These are phyloP conservation scores for Tribolium freemani DNA, from an alignment of 2,888 invertebrate genomes.

Conservation along the genomic window DNA sequence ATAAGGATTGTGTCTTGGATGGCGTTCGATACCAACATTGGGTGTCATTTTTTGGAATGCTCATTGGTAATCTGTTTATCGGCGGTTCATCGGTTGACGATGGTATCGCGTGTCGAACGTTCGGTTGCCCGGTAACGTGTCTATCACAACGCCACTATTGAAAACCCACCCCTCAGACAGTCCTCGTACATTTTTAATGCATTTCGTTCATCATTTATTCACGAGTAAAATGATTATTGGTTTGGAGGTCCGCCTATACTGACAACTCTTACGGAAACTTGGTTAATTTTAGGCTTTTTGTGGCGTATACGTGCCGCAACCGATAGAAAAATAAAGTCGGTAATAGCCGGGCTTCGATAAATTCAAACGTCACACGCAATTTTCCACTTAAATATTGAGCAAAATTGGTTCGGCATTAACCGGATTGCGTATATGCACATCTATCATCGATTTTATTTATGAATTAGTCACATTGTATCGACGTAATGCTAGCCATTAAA, in stretches of 20 bases:
- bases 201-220: conserved; percentile 65
- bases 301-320: conserved; percentile 2
- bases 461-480: conserved; percentile 23
- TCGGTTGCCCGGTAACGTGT: conserved; percentile 63
- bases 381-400: conserved; percentile 52
- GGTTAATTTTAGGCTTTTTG: conserved; percentile 50
- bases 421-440: conserved; percentile 17
- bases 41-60: conserved; percentile 33
- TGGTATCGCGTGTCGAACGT: conserved; percentile 65
- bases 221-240: conserved; percentile 66
- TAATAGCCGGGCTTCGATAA: conserved; percentile 42
- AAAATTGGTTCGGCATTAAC: conserved; percentile 28
- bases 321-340: conserved; percentile 37
- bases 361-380: conserved; percentile 54
- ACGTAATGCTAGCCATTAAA: conserved; percentile 8
- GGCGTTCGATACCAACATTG: too few species aligned
- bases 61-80: conserved; percentile 44
- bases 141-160: conserved; percentile 61
- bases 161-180: conserved; percentile 52
- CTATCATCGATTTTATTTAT: conserved; percentile 27
- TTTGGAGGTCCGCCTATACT: conserved; percentile 57
- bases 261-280: conserved; percentile 58
- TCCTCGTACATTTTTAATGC: conserved; percentile 65
- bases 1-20: not conserved
- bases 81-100: conserved; percentile 63